Evolutionary conservation across 2,888 invertebrate species (phyloP), one percentile per base, ranked within the genome.

Genomic region (Argyresthia albistria): DNA sequence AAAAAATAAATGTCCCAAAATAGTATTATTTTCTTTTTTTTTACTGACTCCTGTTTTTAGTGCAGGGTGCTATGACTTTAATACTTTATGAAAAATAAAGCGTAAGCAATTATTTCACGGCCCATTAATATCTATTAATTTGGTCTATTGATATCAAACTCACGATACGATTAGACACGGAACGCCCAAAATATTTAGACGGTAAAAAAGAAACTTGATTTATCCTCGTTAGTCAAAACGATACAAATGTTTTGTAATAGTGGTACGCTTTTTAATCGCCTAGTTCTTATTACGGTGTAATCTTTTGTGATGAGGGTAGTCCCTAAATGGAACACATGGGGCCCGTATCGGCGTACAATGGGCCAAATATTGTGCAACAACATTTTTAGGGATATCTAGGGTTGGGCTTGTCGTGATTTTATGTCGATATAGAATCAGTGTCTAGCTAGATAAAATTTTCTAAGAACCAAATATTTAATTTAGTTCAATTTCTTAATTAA

Each of bases 301-400:
- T 78, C 73, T 73, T 71, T 73, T 68, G 65, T 60, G 58, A 66
- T 67, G 74, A 73, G 76, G 65, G 74, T 25, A 25, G 74, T 64
- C 62, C 66, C 45, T 36, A 50, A 47, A 47, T 56, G 63, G 64
- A 66, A 62, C 74, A 74, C 65, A 65, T 66, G 65, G 63, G 66
- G 63, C 69, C 64, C 63, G 62, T 64, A 71, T 60, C 62, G 60
- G 56, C 55, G 66, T 64, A 80, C 77, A 79, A 82, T 74, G 62
- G 69, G 58, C 57, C 67, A 74, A 80, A 77, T 83, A 81, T 83
- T 81, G 73, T 68, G 70, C 66, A 76, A 80, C 82, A 84, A 76
- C 72, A 45, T 45, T 45, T 45, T 77, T 74, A 71, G 59, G 51
- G 62, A 62, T 62, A 63, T 50, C 50, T 69, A 74, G 73, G 60